A percentile compares a stretch with the other conserved stretches of the same genome.
Evolutionary conservation across 2,797 vertebrate species (phyloP).

Genomic region (Sus cebifrons): DNA sequence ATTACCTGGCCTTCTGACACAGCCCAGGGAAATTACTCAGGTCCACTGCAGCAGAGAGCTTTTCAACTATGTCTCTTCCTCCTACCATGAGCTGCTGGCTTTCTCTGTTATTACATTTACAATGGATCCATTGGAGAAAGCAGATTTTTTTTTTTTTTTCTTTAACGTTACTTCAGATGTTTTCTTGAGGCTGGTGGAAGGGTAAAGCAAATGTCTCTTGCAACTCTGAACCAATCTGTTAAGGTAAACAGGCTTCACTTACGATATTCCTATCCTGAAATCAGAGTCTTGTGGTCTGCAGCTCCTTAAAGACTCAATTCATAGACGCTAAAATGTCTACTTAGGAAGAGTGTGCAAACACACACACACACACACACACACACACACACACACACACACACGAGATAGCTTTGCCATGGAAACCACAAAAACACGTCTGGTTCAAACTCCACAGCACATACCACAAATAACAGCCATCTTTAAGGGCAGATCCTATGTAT

Average conservation of each 20-base stretch:
- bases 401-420: constrained; percentile 90
- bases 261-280: constrained; percentile 87
- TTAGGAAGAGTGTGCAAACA: constrained; percentile 73
- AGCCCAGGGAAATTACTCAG: not conserved
- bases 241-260: constrained; percentile 90
- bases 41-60: constrained; percentile 1
- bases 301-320: constrained; percentile 88
- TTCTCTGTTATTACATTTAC: constrained; percentile 77
- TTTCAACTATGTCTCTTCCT: constrained; percentile 66
- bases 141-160: constrained; percentile 54
- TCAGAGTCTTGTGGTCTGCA: constrained; percentile 84
- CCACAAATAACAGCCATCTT: constrained; percentile 88
- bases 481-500: constrained; percentile 76
- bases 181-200: constrained; percentile 86
- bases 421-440: constrained; percentile 89
- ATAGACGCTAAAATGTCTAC: constrained; percentile 87
- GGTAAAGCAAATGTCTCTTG: constrained; percentile 85
- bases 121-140: constrained; percentile 76
- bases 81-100: constrained; percentile 46
- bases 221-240: constrained; percentile 85
- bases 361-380: constrained; percentile 26
- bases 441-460: constrained; percentile 88
- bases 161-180: constrained; percentile 81
- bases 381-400: constrained; percentile 29
- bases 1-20: constrained; percentile 23